Evolutionary conservation across 2,888 invertebrate species (phyloP), one percentile per base, ranked within the genome.

Genomic region (Rhingia rostrata): DNA sequence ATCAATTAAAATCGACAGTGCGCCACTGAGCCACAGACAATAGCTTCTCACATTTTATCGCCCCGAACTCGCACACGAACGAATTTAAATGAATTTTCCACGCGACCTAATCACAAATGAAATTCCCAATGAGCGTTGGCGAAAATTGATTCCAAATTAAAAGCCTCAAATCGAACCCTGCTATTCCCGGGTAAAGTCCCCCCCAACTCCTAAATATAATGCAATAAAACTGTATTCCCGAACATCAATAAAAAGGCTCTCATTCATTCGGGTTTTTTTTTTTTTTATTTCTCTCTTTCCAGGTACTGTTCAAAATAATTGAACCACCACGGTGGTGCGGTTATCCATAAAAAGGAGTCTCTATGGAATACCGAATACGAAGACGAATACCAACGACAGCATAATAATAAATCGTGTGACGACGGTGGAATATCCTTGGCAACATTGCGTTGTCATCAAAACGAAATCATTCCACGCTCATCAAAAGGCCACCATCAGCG

Each of bases 301-400:
- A 82, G 81, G 77, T 82, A 77, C 64, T 45, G 70, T n/a, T 49
- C 89, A 88, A 88, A 89, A 88, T 86, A 81, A 77, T 63, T 73
- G 70, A 77, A 6, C 33, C 49, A 53, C 86, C 88, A 90, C 87
- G 87, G 89, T 88, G 87, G 22, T 22, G 22, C 2, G 74, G 60
- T 87, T 88, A 86, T 88, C 89, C 89, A 89, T 88, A 78, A 86
- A 89, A 89, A 89, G 87, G 88, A 88, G 87, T 87, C 89, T 89
- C 88, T 32, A 32, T 74, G 89, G 88, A 39, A 39, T 49, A 51
- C 66, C 45, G 6, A 33, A 54, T 14, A 51, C 0, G 10, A 67
- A 63, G 61, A 35, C 64, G n/a, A 61, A 41, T 41, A 9, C 49
- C 53, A 12, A 60, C 60, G 22, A 54, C 22, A 37, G 30, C 66